A percentile compares a stretch with the other conserved stretches of the same genome.
phyloP scores from a whole-genome alignment of 2,113 vertebrate genomes.

The Prietella phreatophila region DNA sequence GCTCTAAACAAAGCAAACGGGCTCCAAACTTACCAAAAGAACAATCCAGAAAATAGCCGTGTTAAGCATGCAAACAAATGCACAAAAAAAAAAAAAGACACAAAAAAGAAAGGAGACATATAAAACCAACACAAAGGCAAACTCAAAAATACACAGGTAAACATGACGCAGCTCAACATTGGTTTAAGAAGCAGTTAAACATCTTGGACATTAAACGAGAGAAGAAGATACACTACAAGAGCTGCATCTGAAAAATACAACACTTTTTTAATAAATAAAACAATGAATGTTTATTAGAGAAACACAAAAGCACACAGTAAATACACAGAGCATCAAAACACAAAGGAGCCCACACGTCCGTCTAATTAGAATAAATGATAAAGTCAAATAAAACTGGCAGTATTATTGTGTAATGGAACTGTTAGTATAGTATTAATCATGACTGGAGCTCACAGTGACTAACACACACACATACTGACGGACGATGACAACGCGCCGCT shows the following conservation, averaged over 20 bases:
- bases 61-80: constrained; percentile 98
- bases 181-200: constrained; percentile 46
- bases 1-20: constrained; percentile 59
- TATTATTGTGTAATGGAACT: neutral
- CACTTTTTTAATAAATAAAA: constrained; percentile 44
- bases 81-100: constrained; percentile 74
- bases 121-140: constrained; percentile 46
- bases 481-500: neutral
- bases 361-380: neutral
- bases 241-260: constrained; percentile 51
- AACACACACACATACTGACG: neutral
- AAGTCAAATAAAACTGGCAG: neutral
- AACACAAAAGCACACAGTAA: constrained; percentile 15
- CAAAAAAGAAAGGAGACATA: constrained; percentile 12
- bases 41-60: constrained; percentile 99
- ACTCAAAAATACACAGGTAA: constrained; percentile 44
- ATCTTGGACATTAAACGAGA: constrained; percentile 36
- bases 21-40: constrained; percentile 97
- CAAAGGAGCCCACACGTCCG: neutral
- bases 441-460: neutral
- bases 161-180: constrained; percentile 46
- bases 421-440: constrained; percentile 10
- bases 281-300: constrained; percentile 43
- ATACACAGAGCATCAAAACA: constrained; percentile 32
- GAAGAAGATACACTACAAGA: constrained; percentile 21